phyloP scores from a whole-genome alignment of 53 echinoderm and acorn worm species.

The Apostichopus leukothele region DNA sequence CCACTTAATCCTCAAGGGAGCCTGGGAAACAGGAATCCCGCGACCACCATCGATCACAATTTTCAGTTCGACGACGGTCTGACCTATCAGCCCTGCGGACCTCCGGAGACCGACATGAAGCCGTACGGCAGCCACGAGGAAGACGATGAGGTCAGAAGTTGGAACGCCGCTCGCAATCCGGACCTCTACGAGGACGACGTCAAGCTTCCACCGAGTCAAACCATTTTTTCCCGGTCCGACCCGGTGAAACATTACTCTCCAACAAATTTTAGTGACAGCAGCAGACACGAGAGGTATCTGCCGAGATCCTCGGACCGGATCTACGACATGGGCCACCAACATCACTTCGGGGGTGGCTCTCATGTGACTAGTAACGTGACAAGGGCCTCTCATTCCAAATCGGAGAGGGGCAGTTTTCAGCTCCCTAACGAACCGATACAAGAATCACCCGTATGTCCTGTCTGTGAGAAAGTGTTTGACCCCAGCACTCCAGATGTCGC shows the following conservation, averaged over 20 bases:
- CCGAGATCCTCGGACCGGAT: conserved; percentile 36
- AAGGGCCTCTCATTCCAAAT: neutral
- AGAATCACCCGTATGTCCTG: conserved; percentile 24
- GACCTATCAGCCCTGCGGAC: conserved; percentile 18
- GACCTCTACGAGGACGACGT: conserved; percentile 1
- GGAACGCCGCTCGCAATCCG: conserved; percentile 43
- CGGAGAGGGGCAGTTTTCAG: neutral
- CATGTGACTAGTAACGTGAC: neutral
- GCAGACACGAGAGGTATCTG: neutral
- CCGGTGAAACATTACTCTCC: conserved; percentile 30
- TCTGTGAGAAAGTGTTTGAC: conserved; percentile 33
- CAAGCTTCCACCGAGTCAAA: neutral
- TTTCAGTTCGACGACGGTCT: conserved; percentile 27
- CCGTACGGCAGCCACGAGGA: neutral
- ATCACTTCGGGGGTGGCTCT: neutral
- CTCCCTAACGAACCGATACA: neutral
- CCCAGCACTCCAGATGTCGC: conserved; percentile 21
- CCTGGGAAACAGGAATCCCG: neutral
- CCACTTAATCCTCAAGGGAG: neutral
- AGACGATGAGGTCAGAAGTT: conserved; percentile 14
- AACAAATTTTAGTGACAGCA: neutral
- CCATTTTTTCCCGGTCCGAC: conserved; percentile 31
- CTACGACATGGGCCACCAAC: conserved; percentile 10
- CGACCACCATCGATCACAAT: conserved; percentile 27
- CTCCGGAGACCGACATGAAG: conserved; percentile 10